Base-by-base conservation (phyloP, 2,797 vertebrate genomes). In the Gambelia wislizenii region DNA sequence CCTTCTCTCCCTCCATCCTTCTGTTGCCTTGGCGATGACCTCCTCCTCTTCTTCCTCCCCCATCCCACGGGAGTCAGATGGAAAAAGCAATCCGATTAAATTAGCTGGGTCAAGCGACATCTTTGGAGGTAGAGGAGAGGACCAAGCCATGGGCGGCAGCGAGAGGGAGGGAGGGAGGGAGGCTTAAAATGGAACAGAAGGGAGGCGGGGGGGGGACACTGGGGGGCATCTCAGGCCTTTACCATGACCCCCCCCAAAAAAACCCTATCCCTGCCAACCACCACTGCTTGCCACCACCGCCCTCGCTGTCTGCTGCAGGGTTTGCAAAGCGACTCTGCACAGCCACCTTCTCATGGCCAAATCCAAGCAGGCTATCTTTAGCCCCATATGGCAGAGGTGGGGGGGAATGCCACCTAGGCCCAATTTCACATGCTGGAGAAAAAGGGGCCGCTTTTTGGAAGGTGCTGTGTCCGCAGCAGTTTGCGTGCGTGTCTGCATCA, bases 71-170 rank as follows among this genome's bases (percentile, higher is more conserved):
- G 59, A 84, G 87, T 52, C 56, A 39, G 72, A 75, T 64, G 77
- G 83, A 70, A 49, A 33, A 42, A 67, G 30, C 69, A 81, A 89
- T 86, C 89, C 56, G 72, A 75, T 86, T 82, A 86, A 64, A 86
- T 36, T n/a, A 78, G 69, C 76, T 30, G 52, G 39, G 2, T 85
- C 78, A 89, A 74, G 77, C 16, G 6, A 42, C 49, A 64, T 64
- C 83, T 85, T 81, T 56, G 8, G 33, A 85, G 42, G 70, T 36
- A 42, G 59, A 52, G 64, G 76, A 20, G 2, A 39, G n/a, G 30
- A 59, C 72, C 47, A 36, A 36, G 7, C 52, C 9, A 14, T 7
- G 54, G 4, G 52, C n/a, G 16, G 1, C 10, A 44, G 33, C 7
- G 5, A n/a, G 80, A 44, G 33, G 13, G 5, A n/a, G 80, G 30